Evolutionary conservation across 2,113 vertebrate species (phyloP).

Genomic region (Tamias sibiricus): DNA sequence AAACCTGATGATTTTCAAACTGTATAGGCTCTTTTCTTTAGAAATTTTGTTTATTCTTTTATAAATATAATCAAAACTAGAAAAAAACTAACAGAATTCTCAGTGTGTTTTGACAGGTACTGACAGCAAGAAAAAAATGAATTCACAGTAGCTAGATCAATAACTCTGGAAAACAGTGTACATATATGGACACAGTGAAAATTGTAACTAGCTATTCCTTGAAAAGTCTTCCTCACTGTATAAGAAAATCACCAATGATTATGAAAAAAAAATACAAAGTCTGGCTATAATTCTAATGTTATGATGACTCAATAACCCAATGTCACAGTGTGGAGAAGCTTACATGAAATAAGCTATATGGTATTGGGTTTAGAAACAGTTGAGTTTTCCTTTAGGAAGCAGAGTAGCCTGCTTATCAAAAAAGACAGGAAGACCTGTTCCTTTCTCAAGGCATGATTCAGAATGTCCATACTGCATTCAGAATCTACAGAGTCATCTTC

Average conservation of each 20-base stretch:
- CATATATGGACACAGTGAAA: neutral
- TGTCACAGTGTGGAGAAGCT: neutral
- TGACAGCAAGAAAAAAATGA: neutral
- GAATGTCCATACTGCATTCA: accelerated
- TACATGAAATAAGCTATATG: neutral
- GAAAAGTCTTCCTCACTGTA: neutral
- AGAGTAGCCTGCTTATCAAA: neutral
- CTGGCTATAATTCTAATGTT: neutral
- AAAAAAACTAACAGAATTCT: neutral
- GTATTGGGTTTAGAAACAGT: neutral
- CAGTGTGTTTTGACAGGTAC: neutral
- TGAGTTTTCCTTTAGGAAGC: neutral
- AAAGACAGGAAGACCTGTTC: too few relatives aligned
- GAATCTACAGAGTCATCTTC: neutral
- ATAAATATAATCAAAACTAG: constrained; percentile 20
- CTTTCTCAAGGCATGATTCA: neutral
- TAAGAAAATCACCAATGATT: neutral
- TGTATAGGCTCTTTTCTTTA: neutral
- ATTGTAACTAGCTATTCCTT: neutral
- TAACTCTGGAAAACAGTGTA: neutral
- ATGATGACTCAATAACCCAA: neutral
- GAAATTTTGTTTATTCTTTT: neutral
- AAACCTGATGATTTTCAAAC: neutral
- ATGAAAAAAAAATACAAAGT: neutral
- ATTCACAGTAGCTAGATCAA: neutral